These are phyloP conservation scores for Pycnonotus jocosus DNA, from an alignment of 2,113 vertebrate species.

Conservation along the genomic window DNA sequence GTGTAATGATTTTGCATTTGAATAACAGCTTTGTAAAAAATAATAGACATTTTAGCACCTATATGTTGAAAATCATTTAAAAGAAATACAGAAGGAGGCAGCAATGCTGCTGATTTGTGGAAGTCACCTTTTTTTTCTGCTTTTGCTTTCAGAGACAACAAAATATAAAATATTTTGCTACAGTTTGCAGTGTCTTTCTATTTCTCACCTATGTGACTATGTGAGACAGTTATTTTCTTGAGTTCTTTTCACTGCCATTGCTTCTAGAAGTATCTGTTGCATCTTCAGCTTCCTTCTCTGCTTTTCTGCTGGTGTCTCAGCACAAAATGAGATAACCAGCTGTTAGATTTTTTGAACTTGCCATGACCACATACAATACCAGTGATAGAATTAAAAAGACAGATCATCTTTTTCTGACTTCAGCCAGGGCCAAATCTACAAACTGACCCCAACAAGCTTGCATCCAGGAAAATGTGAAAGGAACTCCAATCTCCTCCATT, in stretches of 20 bases:
- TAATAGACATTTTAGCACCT: neutral
- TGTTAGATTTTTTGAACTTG: neutral
- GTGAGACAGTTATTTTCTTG: neutral
- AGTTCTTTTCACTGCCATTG: neutral
- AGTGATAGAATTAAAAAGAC: neutral
- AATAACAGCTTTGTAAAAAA: neutral
- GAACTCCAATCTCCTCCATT: accelerated
- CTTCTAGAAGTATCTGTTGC: neutral
- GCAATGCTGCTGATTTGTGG: neutral
- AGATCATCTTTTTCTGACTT: neutral
- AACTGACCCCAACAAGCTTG: neutral
- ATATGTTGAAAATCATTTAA: neutral
- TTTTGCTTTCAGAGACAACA: neutral
- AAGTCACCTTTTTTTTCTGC: neutral
- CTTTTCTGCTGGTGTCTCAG: neutral
- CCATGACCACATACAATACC: neutral
- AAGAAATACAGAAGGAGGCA: neutral
- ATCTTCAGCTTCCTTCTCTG: neutral
- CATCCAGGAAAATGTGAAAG: neutral
- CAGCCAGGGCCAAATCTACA: neutral
- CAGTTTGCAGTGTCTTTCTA: neutral
- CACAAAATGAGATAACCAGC: neutral
- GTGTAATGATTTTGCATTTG: neutral
- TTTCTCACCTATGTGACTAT: neutral
- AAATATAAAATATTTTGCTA: neutral